A percentile compares a stretch with the other conserved stretches of the same genome.
phyloP scores from a whole-genome alignment of 2,797 vertebrate genomes.

The Myotis vivesi region DNA sequence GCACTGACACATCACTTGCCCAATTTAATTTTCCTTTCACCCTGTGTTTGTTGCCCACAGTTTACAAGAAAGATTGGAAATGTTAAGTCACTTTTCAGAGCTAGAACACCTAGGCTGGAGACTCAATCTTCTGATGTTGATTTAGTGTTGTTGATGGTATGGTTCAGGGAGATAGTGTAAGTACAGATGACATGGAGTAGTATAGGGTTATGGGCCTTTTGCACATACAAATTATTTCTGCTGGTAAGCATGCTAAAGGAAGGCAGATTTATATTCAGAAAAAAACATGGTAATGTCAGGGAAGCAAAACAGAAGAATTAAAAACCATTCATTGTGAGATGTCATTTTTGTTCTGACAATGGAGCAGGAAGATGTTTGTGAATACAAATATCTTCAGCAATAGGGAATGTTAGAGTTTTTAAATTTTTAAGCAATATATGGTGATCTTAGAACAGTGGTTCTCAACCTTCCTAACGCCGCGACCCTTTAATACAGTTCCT shows the following conservation, averaged over 20 bases:
- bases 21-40: background rate
- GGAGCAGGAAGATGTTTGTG: background rate
- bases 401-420: background rate
- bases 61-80: background rate
- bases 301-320: conserved; percentile 5
- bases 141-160: background rate
- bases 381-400: background rate
- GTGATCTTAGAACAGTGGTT: background rate
- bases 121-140: background rate
- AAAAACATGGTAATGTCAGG: background rate
- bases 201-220: background rate
- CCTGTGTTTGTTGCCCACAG: background rate
- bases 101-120: background rate
- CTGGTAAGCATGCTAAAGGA: background rate
- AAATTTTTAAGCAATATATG: background rate
- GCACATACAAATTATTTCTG: background rate
- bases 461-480: too few species aligned
- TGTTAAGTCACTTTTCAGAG: background rate
- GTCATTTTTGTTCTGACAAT: background rate
- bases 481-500: too few species aligned
- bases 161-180: background rate
- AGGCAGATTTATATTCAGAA: conserved; percentile 1
- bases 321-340: background rate
- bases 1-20: background rate
- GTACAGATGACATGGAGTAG: background rate